phyloP scores from a whole-genome alignment of 2,113 vertebrate genomes.

The Bufo gargarizans region DNA sequence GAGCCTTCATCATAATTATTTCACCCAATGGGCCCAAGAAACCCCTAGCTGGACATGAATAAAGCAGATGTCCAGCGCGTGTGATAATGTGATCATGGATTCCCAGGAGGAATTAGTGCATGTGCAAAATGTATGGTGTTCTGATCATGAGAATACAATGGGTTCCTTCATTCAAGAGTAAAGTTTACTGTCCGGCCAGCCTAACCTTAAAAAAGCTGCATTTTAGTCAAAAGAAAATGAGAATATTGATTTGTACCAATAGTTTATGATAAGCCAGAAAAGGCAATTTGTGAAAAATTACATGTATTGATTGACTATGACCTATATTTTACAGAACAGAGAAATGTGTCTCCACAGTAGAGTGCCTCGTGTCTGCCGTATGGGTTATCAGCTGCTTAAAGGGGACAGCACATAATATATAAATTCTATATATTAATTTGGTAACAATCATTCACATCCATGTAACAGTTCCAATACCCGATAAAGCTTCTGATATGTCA shows the following conservation, averaged over 20 bases:
- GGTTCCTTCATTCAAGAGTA: background rate
- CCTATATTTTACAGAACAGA: conserved; percentile 21
- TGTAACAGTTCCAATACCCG: too few species aligned
- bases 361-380: background rate
- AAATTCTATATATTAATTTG: background rate
- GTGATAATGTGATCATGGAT: too few species aligned
- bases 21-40: too few species aligned
- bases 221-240: conserved; percentile 34
- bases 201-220: background rate
- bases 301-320: conserved; percentile 39
- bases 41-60: too few species aligned
- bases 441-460: background rate
- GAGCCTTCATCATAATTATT: too few species aligned
- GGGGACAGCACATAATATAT: background rate
- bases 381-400: background rate
- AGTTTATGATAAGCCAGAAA: conserved; percentile 25
- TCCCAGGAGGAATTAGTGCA: too few species aligned
- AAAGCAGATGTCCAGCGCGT: too few species aligned
- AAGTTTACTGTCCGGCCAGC: background rate
- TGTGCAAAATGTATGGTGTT: background rate
- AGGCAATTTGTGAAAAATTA: conserved; percentile 50
- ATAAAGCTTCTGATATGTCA: too few species aligned
- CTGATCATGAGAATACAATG: background rate
- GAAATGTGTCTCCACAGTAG: background rate
- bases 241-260: conserved; percentile 45